Conservation (phyloP, 1,140 invertebrate species). For the Drosophila carrolli region DNA sequence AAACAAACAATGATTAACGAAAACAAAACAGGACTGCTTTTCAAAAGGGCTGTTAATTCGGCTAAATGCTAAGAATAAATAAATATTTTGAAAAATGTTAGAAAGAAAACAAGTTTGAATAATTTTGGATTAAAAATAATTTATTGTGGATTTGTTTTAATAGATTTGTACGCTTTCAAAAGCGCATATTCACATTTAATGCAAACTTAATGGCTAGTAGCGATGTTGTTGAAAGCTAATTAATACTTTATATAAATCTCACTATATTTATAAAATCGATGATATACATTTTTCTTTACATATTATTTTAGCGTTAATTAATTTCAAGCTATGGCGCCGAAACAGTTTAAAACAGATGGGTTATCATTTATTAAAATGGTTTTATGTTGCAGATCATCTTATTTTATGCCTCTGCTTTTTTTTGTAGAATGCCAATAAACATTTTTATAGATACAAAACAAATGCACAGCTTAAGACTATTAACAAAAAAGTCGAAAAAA, state of each 20-base stretch:
- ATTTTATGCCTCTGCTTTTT: conserved; percentile 12
- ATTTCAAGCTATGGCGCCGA: background rate
- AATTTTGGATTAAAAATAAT: background rate
- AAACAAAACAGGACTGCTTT: background rate
- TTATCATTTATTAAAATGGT: conserved; percentile 70
- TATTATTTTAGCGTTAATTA: background rate
- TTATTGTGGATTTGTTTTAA: background rate
- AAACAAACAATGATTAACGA: background rate
- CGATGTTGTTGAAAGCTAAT: background rate
- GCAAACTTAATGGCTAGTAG: conserved; percentile 6
- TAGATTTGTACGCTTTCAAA: conserved; percentile 1
- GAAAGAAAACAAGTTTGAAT: no score
- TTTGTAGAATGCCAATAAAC: conserved; percentile 26
- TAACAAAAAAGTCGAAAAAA: conserved; percentile 51
- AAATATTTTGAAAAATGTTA: no score
- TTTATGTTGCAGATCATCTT: conserved; percentile 29
- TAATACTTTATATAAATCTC: conserved; percentile 2
- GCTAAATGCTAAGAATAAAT: no score
- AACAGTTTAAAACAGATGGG: conserved; percentile 11
- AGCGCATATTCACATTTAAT: conserved; percentile 4
- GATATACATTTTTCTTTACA: background rate
- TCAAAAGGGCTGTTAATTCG: no score
- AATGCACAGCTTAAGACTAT: conserved; percentile 62
- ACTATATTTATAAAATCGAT: conserved; percentile 8
- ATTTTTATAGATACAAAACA: conserved; percentile 45